phyloP scores from a whole-genome alignment of 2,113 vertebrate genomes.

The Rhipidura dahli region DNA sequence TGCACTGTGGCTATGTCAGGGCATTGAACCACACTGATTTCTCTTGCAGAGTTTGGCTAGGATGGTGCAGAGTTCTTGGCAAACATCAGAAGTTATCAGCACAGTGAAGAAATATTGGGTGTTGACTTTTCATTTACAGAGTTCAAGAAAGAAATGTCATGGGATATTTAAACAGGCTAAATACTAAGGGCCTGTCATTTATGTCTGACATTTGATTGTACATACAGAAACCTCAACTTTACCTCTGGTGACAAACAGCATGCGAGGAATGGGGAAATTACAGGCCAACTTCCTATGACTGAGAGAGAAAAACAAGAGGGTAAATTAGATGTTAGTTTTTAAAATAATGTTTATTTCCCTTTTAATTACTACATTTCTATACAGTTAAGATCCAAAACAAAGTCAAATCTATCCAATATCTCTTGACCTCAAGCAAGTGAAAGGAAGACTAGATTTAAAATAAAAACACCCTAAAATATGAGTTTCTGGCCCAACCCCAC shows the following conservation, averaged over 20 bases:
- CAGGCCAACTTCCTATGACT: accelerated
- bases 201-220: background rate
- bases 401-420: background rate
- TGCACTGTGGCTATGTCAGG: background rate
- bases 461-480: background rate
- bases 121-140: background rate
- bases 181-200: background rate
- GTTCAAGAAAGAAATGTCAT: background rate
- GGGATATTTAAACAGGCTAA: background rate
- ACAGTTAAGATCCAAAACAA: background rate
- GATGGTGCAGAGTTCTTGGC: background rate
- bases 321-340: background rate
- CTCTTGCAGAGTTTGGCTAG: background rate
- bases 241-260: background rate
- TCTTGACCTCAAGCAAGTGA: background rate
- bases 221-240: background rate
- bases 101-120: background rate
- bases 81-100: background rate
- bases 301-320: background rate
- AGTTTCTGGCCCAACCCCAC: background rate
- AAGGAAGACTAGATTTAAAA: background rate
- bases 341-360: background rate
- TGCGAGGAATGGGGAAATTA: background rate
- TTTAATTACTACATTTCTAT: background rate
- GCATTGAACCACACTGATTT: background rate